Conservation (phyloP, 2,888 invertebrate species). For the Shargacucullia verbasci region DNA sequence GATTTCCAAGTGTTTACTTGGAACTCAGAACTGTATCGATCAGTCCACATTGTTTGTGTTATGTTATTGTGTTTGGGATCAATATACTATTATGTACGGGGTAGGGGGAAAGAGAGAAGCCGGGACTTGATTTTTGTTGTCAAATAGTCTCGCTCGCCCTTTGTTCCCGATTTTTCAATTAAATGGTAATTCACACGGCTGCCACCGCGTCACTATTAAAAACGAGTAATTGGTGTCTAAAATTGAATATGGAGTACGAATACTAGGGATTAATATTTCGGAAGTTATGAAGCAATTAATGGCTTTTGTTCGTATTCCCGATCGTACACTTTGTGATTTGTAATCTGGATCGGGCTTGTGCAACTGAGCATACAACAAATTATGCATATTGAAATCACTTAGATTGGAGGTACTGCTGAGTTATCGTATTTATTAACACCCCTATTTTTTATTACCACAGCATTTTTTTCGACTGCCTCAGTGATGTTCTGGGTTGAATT, state of each 20-base stretch:
- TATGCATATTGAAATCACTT: too few species aligned
- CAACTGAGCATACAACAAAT: too few species aligned
- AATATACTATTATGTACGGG: conserved; percentile 4
- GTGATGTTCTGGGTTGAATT: too few species aligned
- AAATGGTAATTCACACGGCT: conserved; percentile 34
- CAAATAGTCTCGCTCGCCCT: conserved; percentile 22
- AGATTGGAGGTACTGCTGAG: too few species aligned
- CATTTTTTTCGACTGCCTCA: too few species aligned
- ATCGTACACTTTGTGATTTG: too few species aligned
- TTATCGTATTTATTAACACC: too few species aligned
- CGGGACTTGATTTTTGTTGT: conserved; percentile 19
- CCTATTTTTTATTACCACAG: too few species aligned
- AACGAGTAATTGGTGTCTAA: conserved; percentile 23
- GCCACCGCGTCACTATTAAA: conserved; percentile 20
- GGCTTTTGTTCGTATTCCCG: too few species aligned
- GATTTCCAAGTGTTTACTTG: conserved; percentile 5
- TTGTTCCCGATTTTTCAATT: conserved; percentile 43
- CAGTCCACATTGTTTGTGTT: not conserved
- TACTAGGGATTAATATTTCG: not conserved
- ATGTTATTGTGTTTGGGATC: conserved; percentile 2
- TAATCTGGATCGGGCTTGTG: too few species aligned
- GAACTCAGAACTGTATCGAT: conserved; percentile 2
- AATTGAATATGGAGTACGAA: conserved; percentile 16
- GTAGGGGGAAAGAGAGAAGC: not conserved
- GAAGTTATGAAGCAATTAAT: not conserved